These are phyloP conservation scores for Rhynchomys soricoides DNA, from an alignment of 2,113 vertebrate genomes.

Conservation along the genomic window DNA sequence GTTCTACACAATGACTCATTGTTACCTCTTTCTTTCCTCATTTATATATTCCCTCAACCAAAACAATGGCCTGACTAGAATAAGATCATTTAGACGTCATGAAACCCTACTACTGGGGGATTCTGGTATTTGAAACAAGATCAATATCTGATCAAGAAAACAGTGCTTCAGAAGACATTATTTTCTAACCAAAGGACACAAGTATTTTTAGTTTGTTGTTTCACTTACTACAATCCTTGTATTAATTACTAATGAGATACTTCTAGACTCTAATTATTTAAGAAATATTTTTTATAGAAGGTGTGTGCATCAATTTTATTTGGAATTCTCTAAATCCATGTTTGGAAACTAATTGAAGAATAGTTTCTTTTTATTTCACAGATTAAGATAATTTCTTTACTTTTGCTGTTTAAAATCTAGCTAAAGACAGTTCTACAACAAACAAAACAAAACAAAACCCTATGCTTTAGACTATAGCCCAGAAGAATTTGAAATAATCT, in stretches of 20 bases:
- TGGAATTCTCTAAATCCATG: background rate
- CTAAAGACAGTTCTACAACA: conserved; percentile 25
- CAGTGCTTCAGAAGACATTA: background rate
- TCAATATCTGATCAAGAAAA: background rate
- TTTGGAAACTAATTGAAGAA: background rate
- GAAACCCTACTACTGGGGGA: background rate
- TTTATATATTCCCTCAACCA: background rate
- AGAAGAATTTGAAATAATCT: background rate
- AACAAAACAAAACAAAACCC: background rate
- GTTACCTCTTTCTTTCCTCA: background rate
- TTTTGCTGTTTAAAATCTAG: background rate
- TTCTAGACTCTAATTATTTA: conserved; percentile 6
- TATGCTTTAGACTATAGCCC: conserved; percentile 11
- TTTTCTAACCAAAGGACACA: conserved; percentile 1
- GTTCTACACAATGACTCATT: background rate
- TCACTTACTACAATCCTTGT: conserved; percentile 6
- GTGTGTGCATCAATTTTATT: conserved; percentile 2
- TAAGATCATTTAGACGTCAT: background rate
- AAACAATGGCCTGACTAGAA: background rate
- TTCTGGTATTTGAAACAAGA: conserved; percentile 13
- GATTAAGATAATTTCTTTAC: conserved; percentile 15
- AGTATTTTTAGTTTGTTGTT: conserved; percentile 13
- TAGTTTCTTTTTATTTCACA: conserved; percentile 22
- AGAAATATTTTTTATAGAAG: background rate
- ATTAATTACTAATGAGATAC: background rate